phyloP scores from a whole-genome alignment of 2,113 vertebrate genomes.

The Myotis lucifugus region DNA sequence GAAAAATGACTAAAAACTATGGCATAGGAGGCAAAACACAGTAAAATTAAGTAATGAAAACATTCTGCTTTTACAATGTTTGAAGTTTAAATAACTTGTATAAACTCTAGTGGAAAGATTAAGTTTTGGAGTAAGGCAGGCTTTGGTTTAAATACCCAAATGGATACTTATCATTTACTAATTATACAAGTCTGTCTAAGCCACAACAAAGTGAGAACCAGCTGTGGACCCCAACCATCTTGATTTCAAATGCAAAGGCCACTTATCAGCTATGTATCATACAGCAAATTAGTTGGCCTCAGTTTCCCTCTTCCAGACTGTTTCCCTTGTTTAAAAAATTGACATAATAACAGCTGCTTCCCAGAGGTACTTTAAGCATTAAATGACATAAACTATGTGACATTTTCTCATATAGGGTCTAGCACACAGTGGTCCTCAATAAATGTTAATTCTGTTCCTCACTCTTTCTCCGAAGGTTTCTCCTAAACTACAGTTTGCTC shows the following conservation, averaged over 20 bases:
- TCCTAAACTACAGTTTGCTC: background rate
- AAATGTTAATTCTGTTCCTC: background rate
- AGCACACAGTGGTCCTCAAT: background rate
- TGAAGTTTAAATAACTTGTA: background rate
- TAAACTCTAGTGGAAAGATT: background rate
- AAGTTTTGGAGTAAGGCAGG: slow-evolving; percentile 2
- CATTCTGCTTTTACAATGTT: background rate
- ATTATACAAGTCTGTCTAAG: background rate
- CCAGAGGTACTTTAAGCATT: background rate
- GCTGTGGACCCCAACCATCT: background rate
- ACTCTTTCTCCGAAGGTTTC: background rate
- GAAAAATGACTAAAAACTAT: background rate
- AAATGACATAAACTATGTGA: slow-evolving; percentile 4
- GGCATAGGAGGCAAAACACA: background rate
- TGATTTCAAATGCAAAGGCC: slow-evolving; percentile 21
- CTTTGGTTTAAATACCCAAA: slow-evolving; percentile 19
- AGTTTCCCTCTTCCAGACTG: background rate
- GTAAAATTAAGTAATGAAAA: slow-evolving; percentile 13
- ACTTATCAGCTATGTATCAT: background rate
- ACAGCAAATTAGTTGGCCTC: background rate
- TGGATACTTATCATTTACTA: background rate
- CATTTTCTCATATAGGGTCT: background rate
- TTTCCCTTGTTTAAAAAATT: background rate
- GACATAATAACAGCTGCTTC: background rate
- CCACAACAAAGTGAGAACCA: background rate